Conservation (phyloP, 2,888 invertebrate genomes). For the Chalcosyrphus nemorum region DNA sequence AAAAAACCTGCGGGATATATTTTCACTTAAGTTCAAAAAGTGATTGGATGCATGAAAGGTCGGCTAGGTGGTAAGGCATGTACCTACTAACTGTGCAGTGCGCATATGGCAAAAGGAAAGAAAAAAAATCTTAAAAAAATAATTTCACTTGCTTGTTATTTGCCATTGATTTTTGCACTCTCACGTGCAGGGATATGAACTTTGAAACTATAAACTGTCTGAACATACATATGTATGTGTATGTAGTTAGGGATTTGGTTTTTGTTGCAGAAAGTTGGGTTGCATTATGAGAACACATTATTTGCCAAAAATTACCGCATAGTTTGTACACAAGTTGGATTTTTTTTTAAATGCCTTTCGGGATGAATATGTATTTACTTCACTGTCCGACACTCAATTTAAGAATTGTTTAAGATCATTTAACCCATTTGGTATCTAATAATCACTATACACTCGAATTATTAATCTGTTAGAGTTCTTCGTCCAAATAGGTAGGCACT, state of each 20-base stretch:
- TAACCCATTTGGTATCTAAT: too few relatives aligned
- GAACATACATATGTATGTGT: background rate
- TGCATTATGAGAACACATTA: background rate
- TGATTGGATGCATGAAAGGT: conserved; percentile 43
- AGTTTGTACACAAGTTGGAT: background rate
- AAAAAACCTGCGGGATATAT: conserved; percentile 44
- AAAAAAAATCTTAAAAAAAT: background rate
- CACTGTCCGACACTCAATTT: too few relatives aligned
- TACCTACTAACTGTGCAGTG: too few relatives aligned
- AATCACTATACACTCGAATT: too few relatives aligned
- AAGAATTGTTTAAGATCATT: too few relatives aligned
- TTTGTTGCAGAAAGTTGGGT: background rate
- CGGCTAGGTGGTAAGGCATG: background rate
- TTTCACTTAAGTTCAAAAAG: conserved; percentile 51
- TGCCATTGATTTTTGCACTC: conserved; percentile 23
- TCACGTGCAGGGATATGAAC: conserved; percentile 8
- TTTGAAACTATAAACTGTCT: background rate
- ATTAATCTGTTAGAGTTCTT: too few relatives aligned
- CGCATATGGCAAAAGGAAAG: conserved; percentile 1
- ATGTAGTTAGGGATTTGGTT: background rate
- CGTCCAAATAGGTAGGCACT: too few relatives aligned
- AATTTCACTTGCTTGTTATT: conserved; percentile 33
- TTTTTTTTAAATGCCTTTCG: too few relatives aligned
- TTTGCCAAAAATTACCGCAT: background rate
- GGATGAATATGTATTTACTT: too few relatives aligned